These are phyloP conservation scores for Lumbricus terrestris DNA, from an alignment of 2,888 invertebrate species.

Conservation along the genomic window DNA sequence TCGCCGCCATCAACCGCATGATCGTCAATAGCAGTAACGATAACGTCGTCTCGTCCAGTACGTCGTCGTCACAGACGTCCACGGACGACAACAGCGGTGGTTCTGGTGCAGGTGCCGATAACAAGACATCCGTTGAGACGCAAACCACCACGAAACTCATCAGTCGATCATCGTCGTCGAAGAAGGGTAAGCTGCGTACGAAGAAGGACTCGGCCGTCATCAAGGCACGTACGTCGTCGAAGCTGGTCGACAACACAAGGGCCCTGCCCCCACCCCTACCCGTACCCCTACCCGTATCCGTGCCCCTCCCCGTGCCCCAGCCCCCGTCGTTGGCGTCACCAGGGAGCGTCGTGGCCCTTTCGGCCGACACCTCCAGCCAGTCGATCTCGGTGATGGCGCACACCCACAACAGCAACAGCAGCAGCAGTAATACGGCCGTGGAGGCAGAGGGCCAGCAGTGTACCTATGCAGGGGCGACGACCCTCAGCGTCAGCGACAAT, in stretches of 20 bases:
- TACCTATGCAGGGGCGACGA: not conserved
- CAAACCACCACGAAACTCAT: constrained; percentile 4
- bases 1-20: not conserved
- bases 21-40: constrained; percentile 17
- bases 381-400: not conserved
- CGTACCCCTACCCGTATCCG: too few species aligned
- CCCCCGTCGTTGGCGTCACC: too few species aligned
- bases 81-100: not conserved
- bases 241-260: not conserved
- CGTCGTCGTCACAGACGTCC: constrained; percentile 21
- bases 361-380: not conserved
- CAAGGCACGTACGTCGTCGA: not conserved
- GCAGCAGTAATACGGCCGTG: too few species aligned
- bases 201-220: not conserved
- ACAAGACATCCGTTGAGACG: constrained; percentile 24
- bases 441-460: not conserved
- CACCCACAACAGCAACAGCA: not conserved
- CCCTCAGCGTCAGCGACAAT: not conserved
- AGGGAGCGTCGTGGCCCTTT: not conserved
- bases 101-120: too few species aligned
- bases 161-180: not conserved
- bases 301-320: too few species aligned
- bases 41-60: constrained; percentile 28
- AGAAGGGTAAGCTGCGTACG: not conserved
- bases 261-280: not conserved